These are phyloP conservation scores for Dendropsophus ebraccatus DNA, from an alignment of 2,113 vertebrate species.

Conservation along the genomic window DNA sequence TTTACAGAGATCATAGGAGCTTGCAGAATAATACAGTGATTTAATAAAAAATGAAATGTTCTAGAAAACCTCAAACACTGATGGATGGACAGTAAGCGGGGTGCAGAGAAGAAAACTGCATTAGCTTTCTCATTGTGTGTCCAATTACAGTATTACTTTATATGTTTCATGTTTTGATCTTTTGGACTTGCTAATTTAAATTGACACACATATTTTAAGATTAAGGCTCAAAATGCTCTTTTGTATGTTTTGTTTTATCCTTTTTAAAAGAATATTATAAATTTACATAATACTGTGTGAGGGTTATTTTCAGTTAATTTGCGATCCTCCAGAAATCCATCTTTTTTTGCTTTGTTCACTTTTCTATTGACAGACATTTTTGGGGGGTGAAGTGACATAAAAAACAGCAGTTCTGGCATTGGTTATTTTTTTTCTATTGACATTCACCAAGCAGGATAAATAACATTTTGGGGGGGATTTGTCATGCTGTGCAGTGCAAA, in stretches of 20 bases:
- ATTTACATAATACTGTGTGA: background rate
- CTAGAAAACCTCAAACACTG: background rate
- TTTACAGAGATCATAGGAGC: slow-evolving; percentile 40
- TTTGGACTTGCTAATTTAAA: background rate
- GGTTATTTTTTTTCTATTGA: too few species aligned
- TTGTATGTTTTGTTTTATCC: background rate
- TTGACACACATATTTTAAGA: background rate
- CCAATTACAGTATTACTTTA: background rate
- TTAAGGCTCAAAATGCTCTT: background rate
- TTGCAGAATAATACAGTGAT: slow-evolving; percentile 29
- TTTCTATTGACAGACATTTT: too few species aligned
- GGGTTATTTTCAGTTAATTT: background rate
- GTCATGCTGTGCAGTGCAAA: too few species aligned
- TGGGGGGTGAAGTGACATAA: too few species aligned
- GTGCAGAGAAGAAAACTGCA: background rate
- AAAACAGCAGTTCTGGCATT: too few species aligned
- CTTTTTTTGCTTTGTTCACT: too few species aligned
- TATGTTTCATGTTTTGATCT: background rate
- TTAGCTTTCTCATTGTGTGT: background rate
- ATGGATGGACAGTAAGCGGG: background rate
- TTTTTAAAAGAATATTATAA: background rate
- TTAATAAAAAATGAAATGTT: slow-evolving; percentile 31
- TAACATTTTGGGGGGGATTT: too few species aligned
- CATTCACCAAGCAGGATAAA: too few species aligned
- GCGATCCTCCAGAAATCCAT: background rate